phyloP scores from a whole-genome alignment of 1,140 invertebrate genomes.

The Musca domestica region DNA sequence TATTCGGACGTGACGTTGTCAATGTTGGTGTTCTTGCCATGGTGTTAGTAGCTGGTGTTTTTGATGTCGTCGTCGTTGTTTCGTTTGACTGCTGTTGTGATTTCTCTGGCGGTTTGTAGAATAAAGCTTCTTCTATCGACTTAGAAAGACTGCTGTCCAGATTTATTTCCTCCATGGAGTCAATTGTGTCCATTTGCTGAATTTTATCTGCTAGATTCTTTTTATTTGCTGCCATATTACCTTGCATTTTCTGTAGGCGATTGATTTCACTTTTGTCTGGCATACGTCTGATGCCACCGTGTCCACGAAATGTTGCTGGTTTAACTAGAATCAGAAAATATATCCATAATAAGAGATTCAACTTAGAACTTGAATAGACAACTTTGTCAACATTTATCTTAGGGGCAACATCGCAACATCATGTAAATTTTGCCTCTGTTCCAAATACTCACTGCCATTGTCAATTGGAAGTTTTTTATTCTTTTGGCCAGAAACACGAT shows the following conservation, averaged over 20 bases:
- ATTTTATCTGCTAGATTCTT: slow-evolving; percentile 28
- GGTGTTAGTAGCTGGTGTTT: slow-evolving; percentile 9
- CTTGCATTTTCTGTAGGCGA: slow-evolving; percentile 4
- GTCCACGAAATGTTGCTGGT: slow-evolving; percentile 39
- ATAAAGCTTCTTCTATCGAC: slow-evolving; percentile 44
- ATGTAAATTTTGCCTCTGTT: background rate
- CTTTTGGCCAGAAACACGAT: slow-evolving; percentile 43
- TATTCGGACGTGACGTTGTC: background rate
- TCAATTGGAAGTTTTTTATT: slow-evolving; percentile 21
- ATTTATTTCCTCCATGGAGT: slow-evolving; percentile 33
- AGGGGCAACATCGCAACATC: background rate
- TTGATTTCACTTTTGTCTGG: slow-evolving; percentile 37
- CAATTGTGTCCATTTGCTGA: slow-evolving; percentile 19
- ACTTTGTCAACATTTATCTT: slow-evolving; percentile 11
- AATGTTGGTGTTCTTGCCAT: slow-evolving; percentile 9
- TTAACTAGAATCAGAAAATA: slow-evolving; percentile 29
- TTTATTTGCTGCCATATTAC: background rate
- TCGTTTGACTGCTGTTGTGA: slow-evolving; percentile 7
- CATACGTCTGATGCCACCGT: slow-evolving; percentile 45
- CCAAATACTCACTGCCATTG: slow-evolving; percentile 37
- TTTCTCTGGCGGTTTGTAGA: slow-evolving; percentile 30
- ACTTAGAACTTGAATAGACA: background rate
- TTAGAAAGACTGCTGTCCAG: slow-evolving; percentile 40
- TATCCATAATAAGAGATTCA: slow-evolving; percentile 8
- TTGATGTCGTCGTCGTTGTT: background rate